A percentile compares a stretch with the other conserved stretches of the same genome.
These are phyloP conservation scores for Ooceraea biroi DNA, from an alignment of 1,140 invertebrate species.

Conservation along the genomic window DNA sequence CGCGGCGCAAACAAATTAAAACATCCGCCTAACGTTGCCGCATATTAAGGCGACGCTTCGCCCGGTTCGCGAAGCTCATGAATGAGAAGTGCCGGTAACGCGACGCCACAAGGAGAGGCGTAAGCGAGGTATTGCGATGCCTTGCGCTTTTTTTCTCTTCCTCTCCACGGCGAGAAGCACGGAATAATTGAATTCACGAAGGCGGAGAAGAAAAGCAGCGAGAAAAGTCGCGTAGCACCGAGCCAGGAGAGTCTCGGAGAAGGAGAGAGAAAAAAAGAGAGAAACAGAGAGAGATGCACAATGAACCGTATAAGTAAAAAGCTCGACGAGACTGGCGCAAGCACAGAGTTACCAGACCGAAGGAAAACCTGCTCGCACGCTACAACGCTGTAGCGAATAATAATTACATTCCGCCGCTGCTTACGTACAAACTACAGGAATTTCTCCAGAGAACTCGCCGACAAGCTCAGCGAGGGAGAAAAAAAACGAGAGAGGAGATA, in stretches of 20 bases:
- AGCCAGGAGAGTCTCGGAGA: neutral
- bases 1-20: slow-evolving; percentile 63
- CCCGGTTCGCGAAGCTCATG: slow-evolving; percentile 42
- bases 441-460: slow-evolving; percentile 38
- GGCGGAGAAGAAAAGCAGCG: slow-evolving; percentile 1
- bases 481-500: neutral
- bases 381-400: slow-evolving; percentile 52
- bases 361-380: slow-evolving; percentile 44
- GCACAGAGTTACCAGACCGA: slow-evolving; percentile 50
- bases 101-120: slow-evolving; percentile 10
- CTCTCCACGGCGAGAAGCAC: neutral
- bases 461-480: neutral
- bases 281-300: slow-evolving; percentile 12
- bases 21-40: slow-evolving; percentile 49
- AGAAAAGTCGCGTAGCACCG: slow-evolving; percentile 39
- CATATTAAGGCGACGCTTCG: slow-evolving; percentile 48
- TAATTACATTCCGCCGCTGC: slow-evolving; percentile 65
- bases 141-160: slow-evolving; percentile 40
- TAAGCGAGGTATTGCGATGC: slow-evolving; percentile 43
- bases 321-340: slow-evolving; percentile 31
- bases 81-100: slow-evolving; percentile 31
- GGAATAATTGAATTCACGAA: slow-evolving; percentile 69
- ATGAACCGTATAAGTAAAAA: slow-evolving; percentile 72
- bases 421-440: slow-evolving; percentile 48
- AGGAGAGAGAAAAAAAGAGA: neutral